Base-by-base conservation (phyloP, 1,140 invertebrate species). In the Ditylenchus dipsaci region DNA sequence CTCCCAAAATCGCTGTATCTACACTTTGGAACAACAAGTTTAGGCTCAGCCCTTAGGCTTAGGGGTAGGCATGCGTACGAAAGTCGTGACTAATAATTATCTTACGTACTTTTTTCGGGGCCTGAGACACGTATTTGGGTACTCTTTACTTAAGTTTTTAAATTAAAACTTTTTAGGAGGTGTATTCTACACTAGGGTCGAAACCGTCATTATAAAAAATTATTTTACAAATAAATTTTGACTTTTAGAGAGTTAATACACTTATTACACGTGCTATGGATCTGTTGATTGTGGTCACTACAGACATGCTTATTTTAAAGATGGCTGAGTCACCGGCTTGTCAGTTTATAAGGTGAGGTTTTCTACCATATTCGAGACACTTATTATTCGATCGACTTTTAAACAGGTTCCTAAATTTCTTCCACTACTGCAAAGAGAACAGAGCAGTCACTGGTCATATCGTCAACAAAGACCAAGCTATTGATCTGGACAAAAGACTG, bases 221-320 rank as follows among this genome's bases (percentile, higher is more conserved):
- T n/a, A n/a, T n/a, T n/a, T 13, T 45, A 45, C 43, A 13, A n/a
- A 45, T 45, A 45, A 13, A 45, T 45, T 45, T 45, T 45, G 43
- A 45, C 11, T 65, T 74, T 71, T 57, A 74, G 72, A 71, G 73
- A 17, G 15, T 74, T 21, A 74, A 74, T 60, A 74, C 73, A 7
- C 30, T 74, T 27, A 78, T 74, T 19, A 74, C 57, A 11, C 71
- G 73, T 17, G 73, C 73, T 17, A 64, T 77, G 29, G 27, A 73
- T 45, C 17, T 74, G 61, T 69, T 75, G 30, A 75, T 75, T 45
- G 73, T 77, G 15, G 71, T 75, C 27, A 13, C 43, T 45, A 13
- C 43, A 13, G 43, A 45, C 43, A n/a, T 11, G 43, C n/a, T 45
- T 13, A 45, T 45, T 45, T 13, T 11, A 45, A 45, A n/a, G n/a